Percentiles rank a stretch among this genome's conserved stretches.
Evolutionary conservation across 2,113 vertebrate genomes (phyloP).

Genomic region (Oxyruncus cristatus): DNA sequence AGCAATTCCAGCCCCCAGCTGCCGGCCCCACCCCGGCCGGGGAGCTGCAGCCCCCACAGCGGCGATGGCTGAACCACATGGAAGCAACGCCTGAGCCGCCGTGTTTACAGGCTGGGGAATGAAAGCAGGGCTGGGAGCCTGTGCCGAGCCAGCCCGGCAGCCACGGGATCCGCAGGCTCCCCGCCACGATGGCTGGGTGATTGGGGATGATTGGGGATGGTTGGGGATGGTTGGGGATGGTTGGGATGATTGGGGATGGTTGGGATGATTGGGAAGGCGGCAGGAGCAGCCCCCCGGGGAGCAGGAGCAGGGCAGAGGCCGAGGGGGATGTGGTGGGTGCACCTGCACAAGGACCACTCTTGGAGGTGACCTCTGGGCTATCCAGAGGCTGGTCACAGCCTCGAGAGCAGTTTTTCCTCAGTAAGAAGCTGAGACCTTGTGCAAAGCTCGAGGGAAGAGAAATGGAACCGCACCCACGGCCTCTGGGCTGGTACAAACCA

Average conservation of each 20-base stretch:
- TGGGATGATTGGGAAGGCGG: background rate
- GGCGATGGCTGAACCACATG: background rate
- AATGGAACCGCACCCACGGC: accelerated
- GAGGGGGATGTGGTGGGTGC: background rate
- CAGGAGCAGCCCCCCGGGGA: background rate
- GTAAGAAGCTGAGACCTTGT: accelerated
- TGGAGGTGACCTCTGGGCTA: accelerated
- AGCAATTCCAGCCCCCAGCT: conserved; percentile 31
- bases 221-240: background rate
- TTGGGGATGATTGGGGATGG: background rate
- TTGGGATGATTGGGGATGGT: background rate
- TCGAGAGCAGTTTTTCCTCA: accelerated
- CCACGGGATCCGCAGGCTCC: background rate
- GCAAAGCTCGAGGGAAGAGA: background rate
- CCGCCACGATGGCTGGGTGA: background rate
- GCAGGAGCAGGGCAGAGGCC: background rate
- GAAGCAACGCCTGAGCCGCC: background rate
- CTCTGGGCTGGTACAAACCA: background rate
- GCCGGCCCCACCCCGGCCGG: conserved; percentile 19
- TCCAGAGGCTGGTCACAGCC: background rate
- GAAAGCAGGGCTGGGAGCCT: background rate
- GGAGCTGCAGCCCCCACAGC: conserved; percentile 37
- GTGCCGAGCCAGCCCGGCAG: background rate
- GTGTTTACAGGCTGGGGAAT: background rate
- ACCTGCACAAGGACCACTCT: background rate